Evolutionary conservation across 2,113 vertebrate genomes (phyloP).

Genomic region (Neolamprologus variostigma): DNA sequence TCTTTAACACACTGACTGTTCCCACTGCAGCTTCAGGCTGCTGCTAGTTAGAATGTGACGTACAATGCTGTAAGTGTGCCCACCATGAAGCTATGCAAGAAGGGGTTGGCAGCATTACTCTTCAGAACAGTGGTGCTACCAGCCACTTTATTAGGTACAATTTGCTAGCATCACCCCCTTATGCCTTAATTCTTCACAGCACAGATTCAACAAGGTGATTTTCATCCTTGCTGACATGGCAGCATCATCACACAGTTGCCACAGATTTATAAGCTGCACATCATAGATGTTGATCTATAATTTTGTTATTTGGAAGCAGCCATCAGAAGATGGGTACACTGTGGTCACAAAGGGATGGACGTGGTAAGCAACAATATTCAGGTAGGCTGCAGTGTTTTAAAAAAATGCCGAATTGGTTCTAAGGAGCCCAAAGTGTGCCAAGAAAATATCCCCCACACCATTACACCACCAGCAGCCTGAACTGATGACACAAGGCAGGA

Average conservation of each 20-base stretch:
- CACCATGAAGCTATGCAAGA: neutral
- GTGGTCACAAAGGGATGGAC: neutral
- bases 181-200: neutral
- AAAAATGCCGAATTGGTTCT: neutral
- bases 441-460: neutral
- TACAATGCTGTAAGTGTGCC: neutral
- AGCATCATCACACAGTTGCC: neutral
- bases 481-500: neutral
- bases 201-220: neutral
- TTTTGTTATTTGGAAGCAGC: neutral
- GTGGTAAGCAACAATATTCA: neutral
- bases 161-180: neutral
- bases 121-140: neutral
- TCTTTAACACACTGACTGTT: slow-evolving; percentile 33
- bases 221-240: neutral
- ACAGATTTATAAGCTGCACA: neutral
- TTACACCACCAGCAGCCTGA: neutral
- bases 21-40: neutral
- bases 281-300: neutral
- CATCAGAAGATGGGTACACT: neutral
- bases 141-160: neutral
- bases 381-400: neutral
- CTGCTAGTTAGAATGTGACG: slow-evolving; percentile 3
- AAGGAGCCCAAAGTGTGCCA: neutral
- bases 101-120: neutral